Base-by-base conservation (phyloP, 1,140 invertebrate species). In the Chironomus striatipennis region DNA sequence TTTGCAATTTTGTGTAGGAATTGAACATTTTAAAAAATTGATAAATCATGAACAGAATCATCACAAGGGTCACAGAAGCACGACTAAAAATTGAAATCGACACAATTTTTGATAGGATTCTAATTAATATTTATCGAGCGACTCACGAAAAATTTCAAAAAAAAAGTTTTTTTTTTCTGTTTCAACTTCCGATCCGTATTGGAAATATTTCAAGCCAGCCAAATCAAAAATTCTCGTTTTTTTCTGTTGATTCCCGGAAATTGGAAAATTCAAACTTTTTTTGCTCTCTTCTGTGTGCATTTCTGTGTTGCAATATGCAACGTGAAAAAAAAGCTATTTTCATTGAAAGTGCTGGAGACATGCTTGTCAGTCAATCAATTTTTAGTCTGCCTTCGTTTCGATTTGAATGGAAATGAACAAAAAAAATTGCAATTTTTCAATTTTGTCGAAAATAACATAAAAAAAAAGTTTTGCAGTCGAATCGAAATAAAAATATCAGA, bases 71-170 rank as follows among this genome's bases (percentile, higher is more conserved):
- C 24, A 34, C 24, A 1, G 5, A 34, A 34, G 24, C 24, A 34
- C 24, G 24, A 34, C 1, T 2, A 34, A 34, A 34, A 2, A 34
- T n/a, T 57, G 47, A n/a, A n/a, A 57, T 70, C 65, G 65, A 20
- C 65, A 70, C 65, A 70, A 70, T 20, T 70, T 70, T 70, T 70
- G 65, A 70, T 70, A 70, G 65, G 9, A 70, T 70, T 70, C 65
- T 70, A 70, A 70, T 70, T 70, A 70, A 70, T 70, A 70, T 10
- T 34, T 34, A 34, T 34, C 24, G 24, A 34, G 24, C 24, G 24
- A 34, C 24, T 34, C 24, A 34, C 24, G 24, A 34, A 5, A 34
- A 34, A 34, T 34, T 21, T 20, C 17, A 18, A 70, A 18, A 18
- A 70, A 17, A 18, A 7, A 18, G 47, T n/a, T 12, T 47, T 47